Evolutionary conservation across 2,113 vertebrate species (phyloP), one percentile per base, ranked within the genome.

Genomic region (Rhea pennata): DNA sequence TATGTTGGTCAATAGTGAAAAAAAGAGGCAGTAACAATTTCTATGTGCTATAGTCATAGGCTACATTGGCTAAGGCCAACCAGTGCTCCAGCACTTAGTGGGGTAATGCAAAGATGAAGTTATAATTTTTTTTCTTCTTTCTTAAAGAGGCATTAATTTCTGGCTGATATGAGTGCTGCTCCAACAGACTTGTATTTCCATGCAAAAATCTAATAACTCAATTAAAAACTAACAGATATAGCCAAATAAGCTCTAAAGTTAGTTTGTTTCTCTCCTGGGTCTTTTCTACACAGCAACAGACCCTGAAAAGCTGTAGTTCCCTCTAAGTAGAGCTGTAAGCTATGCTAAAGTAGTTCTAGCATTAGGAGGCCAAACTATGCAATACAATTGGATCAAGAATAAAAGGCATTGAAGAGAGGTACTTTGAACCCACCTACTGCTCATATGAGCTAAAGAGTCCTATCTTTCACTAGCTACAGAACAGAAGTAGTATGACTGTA

Each of bases 1-100:
- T 7, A 33, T 0, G 9, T 24, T 21, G 42, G 13, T 0, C 36
- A n/a, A 46, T 3, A 65, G 10, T 74, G 31, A 15, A 16, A 65
- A 65, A 93, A 69, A 62, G 27, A 33, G 29, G 29, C 36, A 90
- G 27, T 9, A 56, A 53, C 1, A 75, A 21, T 48, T 76, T 59
- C 9, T 17, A 66, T 5, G 40, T 59, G 23, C 33, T 71, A 58
- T 4, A 53, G 22, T 22, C 36, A 70, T 15, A 85, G 39, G 46
- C 46, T 87, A 51, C 48, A 54, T 1, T 36, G 26, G 27, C 2
- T 2, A 83, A 95, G 58, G 21, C 27, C 78, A 54, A 48, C 12
- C 51, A 76, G 58, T 6, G 31, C 64, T 42, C 15, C 54, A 79
- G 67, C 64, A 53, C 5, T 53, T 26, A 50, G 29, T 3, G 8